Evolutionary conservation across 2,888 invertebrate species (phyloP).

Genomic region (Microchrysa polita): DNA sequence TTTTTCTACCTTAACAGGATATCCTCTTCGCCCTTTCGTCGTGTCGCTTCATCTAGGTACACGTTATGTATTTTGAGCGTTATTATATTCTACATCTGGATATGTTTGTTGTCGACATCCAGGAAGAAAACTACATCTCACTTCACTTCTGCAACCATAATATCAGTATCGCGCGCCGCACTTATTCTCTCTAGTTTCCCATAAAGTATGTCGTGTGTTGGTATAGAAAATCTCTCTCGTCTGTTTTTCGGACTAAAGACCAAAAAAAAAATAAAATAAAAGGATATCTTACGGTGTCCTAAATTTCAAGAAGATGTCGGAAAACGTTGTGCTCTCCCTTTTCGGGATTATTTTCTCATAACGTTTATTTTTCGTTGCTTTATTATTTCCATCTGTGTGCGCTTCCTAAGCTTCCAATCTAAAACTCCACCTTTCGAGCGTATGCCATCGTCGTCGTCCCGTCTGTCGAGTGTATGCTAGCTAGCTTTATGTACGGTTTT

Average conservation of each 20-base stretch:
- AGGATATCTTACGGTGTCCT: constrained; percentile 38
- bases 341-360: constrained; percentile 41
- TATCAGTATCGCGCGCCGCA: neutral
- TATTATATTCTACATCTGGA: constrained; percentile 31
- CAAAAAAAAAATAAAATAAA: constrained; percentile 35
- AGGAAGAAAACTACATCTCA: neutral
- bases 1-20: constrained; percentile 45
- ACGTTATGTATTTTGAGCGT: constrained; percentile 9
- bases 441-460: too few species aligned
- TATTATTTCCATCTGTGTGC: constrained; percentile 37
- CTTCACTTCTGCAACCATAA: neutral
- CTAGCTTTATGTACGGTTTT: neutral
- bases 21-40: constrained; percentile 32
- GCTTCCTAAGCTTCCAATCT: constrained; percentile 36
- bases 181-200: neutral
- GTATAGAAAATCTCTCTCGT: constrained; percentile 20
- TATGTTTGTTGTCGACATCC: neutral
- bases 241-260: constrained; percentile 14
- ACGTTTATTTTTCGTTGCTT: constrained; percentile 39
- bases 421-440: constrained; percentile 28
- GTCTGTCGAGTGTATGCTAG: too few species aligned
- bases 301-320: constrained; percentile 35
- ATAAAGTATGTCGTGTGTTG: neutral
- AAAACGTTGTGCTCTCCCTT: constrained; percentile 10
- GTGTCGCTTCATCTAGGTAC: constrained; percentile 33